Conservation (phyloP, 2,113 vertebrate genomes). For the Tragulus kanchil region DNA sequence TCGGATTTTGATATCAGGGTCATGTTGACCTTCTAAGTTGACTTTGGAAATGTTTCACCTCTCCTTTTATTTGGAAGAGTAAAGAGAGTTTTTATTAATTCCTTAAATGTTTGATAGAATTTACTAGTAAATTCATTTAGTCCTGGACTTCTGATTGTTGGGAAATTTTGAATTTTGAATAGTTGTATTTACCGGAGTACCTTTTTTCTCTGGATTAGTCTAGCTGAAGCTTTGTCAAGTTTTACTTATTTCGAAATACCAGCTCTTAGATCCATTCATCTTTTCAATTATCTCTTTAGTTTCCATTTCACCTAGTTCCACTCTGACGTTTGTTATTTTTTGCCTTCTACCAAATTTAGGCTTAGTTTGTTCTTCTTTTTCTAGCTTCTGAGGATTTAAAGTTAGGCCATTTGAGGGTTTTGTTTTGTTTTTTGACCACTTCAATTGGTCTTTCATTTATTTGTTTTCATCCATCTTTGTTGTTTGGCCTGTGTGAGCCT, state of each 20-base stretch:
- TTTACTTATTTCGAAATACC: neutral
- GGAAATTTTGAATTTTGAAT: no score
- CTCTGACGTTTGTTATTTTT: neutral
- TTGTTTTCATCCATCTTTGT: no score
- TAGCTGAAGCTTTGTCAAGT: neutral
- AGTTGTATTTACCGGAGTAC: no score
- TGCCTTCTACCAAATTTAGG: neutral
- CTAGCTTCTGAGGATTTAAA: neutral
- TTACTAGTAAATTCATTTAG: neutral
- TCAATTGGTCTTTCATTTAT: no score
- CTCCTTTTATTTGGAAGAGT: neutral
- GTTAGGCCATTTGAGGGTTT: neutral
- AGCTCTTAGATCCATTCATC: neutral
- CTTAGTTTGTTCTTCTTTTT: neutral
- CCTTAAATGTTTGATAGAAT: neutral
- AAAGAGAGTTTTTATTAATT: neutral
- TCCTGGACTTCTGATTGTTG: neutral
- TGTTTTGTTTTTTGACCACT: no score
- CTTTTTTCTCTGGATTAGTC: neutral
- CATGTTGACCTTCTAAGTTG: neutral
- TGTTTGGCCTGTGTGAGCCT: no score
- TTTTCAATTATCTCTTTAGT: neutral
- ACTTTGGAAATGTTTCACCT: neutral
- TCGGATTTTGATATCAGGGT: neutral
- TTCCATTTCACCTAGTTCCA: neutral